Conservation (phyloP, 2,888 invertebrate genomes). For the Danaus chrysippus region DNA sequence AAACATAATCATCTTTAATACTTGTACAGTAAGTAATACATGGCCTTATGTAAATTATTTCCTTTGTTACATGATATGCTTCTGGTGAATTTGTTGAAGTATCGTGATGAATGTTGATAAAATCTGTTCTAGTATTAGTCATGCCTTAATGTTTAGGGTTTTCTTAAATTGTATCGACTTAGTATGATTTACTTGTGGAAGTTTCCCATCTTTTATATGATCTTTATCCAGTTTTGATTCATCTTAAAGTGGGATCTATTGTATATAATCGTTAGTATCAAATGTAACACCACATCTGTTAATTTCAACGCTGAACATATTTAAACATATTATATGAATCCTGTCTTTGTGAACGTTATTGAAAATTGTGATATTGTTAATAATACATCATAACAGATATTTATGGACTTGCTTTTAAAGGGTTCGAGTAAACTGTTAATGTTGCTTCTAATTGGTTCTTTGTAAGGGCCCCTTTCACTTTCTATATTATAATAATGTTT, state of each 20-base stretch:
- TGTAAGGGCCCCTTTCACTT: slow-evolving; percentile 25
- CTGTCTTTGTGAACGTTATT: slow-evolving; percentile 76
- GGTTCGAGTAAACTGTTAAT: slow-evolving; percentile 55
- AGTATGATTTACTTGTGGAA: slow-evolving; percentile 52
- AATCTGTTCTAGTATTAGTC: slow-evolving; percentile 46
- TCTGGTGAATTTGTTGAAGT: slow-evolving; percentile 48
- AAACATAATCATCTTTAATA: slow-evolving; percentile 76
- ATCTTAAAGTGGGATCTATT: slow-evolving; percentile 57
- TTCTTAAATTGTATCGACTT: slow-evolving; percentile 55
- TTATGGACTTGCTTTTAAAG: slow-evolving; percentile 51
- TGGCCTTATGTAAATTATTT: slow-evolving; percentile 78
- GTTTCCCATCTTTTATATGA: slow-evolving; percentile 57
- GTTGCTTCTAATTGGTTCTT: slow-evolving; percentile 32
- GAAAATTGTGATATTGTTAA: slow-evolving; percentile 79
- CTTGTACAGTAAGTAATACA: slow-evolving; percentile 75
- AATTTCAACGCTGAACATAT: slow-evolving; percentile 75
- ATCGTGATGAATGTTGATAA: slow-evolving; percentile 36
- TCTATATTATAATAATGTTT: slow-evolving; percentile 29
- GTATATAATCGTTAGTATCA: slow-evolving; percentile 56
- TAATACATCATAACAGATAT: slow-evolving; percentile 61
- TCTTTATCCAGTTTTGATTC: slow-evolving; percentile 59
- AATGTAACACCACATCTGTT: slow-evolving; percentile 64
- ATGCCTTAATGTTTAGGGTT: slow-evolving; percentile 60
- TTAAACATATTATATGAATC: slow-evolving; percentile 68
- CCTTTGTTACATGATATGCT: slow-evolving; percentile 65